These are phyloP conservation scores for Etheostoma cragini DNA, from an alignment of 2,113 vertebrate species.

Conservation along the genomic window DNA sequence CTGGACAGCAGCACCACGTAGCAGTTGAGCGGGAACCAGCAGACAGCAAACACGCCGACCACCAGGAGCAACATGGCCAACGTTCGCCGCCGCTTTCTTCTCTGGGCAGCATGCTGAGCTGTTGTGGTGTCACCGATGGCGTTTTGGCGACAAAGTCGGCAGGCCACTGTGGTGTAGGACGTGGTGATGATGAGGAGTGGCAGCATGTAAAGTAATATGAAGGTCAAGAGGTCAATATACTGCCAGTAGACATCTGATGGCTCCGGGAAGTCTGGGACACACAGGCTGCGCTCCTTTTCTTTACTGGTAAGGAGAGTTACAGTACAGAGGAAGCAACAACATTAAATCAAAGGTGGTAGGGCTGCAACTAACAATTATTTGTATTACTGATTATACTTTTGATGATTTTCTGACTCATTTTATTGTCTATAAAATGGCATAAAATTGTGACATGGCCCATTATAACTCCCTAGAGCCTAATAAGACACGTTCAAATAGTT, in stretches of 20 bases:
- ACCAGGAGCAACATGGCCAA: constrained; percentile 95
- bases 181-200: constrained; percentile 92
- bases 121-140: constrained; percentile 91
- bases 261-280: constrained; percentile 93
- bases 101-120: constrained; percentile 89
- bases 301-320: constrained; percentile 77
- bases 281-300: constrained; percentile 88
- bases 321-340: neutral
- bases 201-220: constrained; percentile 91
- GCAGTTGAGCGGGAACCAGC: constrained; percentile 97
- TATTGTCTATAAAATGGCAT: neutral
- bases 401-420: neutral
- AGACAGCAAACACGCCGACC: constrained; percentile 91
- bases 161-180: constrained; percentile 90
- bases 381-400: neutral
- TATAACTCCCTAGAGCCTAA: neutral
- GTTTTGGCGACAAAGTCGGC: constrained; percentile 91
- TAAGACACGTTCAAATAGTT: neutral
- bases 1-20: constrained; percentile 94
- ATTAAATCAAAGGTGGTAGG: neutral
- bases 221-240: constrained; percentile 92
- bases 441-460: neutral
- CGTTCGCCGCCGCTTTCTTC: constrained; percentile 89
- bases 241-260: constrained; percentile 95
- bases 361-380: neutral